These are phyloP conservation scores for Bombyx huttoni DNA, from an alignment of 2,888 invertebrate species.

Conservation along the genomic window DNA sequence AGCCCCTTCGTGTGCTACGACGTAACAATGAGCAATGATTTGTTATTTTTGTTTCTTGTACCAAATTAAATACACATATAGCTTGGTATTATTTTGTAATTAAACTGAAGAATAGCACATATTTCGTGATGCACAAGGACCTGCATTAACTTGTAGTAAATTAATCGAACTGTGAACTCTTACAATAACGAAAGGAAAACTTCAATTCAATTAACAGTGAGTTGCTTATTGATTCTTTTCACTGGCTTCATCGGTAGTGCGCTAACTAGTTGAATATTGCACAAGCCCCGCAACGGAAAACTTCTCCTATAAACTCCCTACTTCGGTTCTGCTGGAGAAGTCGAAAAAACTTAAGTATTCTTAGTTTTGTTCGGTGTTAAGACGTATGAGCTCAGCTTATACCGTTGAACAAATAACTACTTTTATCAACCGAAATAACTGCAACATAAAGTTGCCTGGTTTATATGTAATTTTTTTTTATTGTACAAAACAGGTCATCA, in stretches of 20 bases:
- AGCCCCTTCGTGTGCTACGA: no score
- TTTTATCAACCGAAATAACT: background rate
- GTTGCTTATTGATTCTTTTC: slow-evolving; percentile 22
- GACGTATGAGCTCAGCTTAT: background rate
- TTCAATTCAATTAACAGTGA: background rate
- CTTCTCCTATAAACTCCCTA: slow-evolving; percentile 25
- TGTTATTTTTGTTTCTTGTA: no score
- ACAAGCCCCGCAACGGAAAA: slow-evolving; percentile 26
- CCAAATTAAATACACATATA: no score
- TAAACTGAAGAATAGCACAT: no score
- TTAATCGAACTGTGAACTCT: background rate
- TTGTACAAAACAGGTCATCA: no score
- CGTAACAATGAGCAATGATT: no score
- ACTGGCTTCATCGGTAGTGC: slow-evolving; percentile 19
- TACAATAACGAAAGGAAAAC: background rate
- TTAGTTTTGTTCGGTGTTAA: slow-evolving; percentile 10
- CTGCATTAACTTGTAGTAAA: no score
- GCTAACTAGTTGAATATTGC: slow-evolving; percentile 41
- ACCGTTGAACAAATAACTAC: background rate
- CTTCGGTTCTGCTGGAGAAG: slow-evolving; percentile 19
- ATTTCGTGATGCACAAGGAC: no score
- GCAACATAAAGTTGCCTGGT: background rate
- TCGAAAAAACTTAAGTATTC: slow-evolving; percentile 29
- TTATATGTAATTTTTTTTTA: background rate
- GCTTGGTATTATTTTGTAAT: no score